Evolutionary conservation across 2,888 invertebrate species (phyloP), one percentile per base, ranked within the genome.

Genomic region (Hypolimnas misippus): DNA sequence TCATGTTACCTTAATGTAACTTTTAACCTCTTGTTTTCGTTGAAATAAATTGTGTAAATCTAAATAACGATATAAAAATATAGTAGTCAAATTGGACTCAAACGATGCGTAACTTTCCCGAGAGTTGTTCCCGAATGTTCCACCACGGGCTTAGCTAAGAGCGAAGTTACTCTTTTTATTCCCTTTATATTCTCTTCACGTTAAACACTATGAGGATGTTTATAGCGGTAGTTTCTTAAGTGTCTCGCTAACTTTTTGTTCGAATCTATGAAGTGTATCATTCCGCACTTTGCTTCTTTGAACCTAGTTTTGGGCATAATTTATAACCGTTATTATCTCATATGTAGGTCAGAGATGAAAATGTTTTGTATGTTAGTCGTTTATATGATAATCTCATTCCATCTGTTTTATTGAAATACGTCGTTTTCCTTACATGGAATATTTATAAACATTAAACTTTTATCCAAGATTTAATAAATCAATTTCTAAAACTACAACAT

Each of bases 151-250:
- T 40, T 14, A 7, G 16, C 16, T 46, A 31, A n/a, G 16, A 58
- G 42, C 17, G 17, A 57, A 50, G 51, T 58, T 58, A 33, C 25
- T 44, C 19, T 49, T 52, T 42, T 58, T 52, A 52, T 31, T 42
- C 31, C 51, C 46, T 51, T 52, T 21, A 35, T 31, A 52, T 58
- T 51, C 58, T 25, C 17, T 42, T 42, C 42, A n/a, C 51, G 19
- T 35, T 14, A 42, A 51, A 31, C 42, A 19, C 42, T 35, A 14
- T n/a, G 35, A 33, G 33, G 51, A 44, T 58, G 58, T 52, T 52
- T 44, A 52, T 52, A 21, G 58, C n/a, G 14, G 8, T 52, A 44
- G 52, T 58, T 58, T 21, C 52, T 21, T 50, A 52, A 58, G 58
- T 51, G 31, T 31, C 29, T 51, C 25, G 19, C 12, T 57, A 58